A percentile compares a stretch with the other conserved stretches of the same genome.
Evolutionary conservation across 2,797 vertebrate genomes (phyloP).

Genomic region (Poecilia picta): DNA sequence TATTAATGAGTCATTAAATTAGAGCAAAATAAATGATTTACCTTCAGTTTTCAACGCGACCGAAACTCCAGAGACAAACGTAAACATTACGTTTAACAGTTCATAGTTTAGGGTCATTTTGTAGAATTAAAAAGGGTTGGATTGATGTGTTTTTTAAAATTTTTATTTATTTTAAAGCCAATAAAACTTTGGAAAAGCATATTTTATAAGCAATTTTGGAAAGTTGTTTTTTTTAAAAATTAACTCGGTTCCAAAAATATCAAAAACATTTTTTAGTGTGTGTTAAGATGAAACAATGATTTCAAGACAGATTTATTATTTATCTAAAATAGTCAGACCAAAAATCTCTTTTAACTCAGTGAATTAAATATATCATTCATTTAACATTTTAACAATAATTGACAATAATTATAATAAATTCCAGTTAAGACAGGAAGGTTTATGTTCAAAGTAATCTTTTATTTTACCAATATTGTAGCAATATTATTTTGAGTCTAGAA

Average conservation of each 20-base stretch:
- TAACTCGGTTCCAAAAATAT: not conserved
- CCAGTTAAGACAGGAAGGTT: not conserved
- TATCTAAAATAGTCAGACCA: not conserved
- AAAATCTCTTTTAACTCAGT: not conserved
- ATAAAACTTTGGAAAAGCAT: not conserved
- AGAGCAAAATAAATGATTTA: not conserved
- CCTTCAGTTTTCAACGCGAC: not conserved
- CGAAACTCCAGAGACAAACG: not conserved
- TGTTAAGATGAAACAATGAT: not conserved
- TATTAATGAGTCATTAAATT: not conserved
- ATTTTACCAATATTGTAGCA: not conserved
- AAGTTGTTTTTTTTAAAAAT: not conserved
- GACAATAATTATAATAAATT: not conserved
- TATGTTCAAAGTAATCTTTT: not conserved
- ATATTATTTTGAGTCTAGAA: not conserved
- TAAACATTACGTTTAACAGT: not conserved
- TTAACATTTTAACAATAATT: not conserved
- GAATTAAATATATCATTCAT: not conserved
- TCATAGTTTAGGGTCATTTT: not conserved
- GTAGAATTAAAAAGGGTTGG: not conserved
- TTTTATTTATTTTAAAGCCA: not conserved
- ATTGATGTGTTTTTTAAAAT: not conserved
- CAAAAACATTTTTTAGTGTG: not conserved
- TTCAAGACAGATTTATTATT: not conserved
- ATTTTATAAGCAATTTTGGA: not conserved